Conservation (phyloP, 2,113 vertebrate species). For the Oceanites oceanicus region DNA sequence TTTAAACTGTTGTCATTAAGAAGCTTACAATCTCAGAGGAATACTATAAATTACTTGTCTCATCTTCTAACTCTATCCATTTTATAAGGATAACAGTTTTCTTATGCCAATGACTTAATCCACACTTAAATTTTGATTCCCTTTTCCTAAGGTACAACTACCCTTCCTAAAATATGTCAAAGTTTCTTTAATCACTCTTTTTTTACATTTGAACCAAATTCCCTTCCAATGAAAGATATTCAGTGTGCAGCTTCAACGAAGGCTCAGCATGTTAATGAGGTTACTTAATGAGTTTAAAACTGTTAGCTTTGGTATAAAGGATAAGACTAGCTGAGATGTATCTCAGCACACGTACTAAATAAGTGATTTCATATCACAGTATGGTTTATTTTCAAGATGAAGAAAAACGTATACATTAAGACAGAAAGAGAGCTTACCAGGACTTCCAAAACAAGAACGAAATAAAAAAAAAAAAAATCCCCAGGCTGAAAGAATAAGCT, state of each 20-base stretch:
- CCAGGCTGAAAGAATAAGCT: neutral
- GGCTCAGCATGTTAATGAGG: conserved; percentile 19
- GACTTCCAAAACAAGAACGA: neutral
- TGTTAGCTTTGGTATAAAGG: neutral
- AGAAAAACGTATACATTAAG: neutral
- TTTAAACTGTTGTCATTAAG: neutral
- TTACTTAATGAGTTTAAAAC: conserved; percentile 27
- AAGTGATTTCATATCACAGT: neutral
- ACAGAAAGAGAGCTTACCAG: neutral
- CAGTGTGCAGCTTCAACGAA: neutral
- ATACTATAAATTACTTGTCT: neutral
- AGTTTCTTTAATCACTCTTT: neutral
- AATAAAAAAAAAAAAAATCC: neutral
- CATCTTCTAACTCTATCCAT: neutral
- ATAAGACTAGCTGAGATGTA: neutral
- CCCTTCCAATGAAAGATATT: neutral
- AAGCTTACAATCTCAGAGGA: neutral
- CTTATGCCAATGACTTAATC: neutral
- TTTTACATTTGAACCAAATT: neutral
- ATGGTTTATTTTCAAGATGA: neutral
- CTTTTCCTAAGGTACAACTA: neutral
- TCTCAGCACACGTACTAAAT: neutral
- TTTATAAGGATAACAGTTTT: neutral
- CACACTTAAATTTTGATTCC: neutral
- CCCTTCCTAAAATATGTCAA: neutral